Evolutionary conservation across 2,797 vertebrate species (phyloP), one percentile per base, ranked within the genome.

Genomic region (Rhynchonycteris naso): DNA sequence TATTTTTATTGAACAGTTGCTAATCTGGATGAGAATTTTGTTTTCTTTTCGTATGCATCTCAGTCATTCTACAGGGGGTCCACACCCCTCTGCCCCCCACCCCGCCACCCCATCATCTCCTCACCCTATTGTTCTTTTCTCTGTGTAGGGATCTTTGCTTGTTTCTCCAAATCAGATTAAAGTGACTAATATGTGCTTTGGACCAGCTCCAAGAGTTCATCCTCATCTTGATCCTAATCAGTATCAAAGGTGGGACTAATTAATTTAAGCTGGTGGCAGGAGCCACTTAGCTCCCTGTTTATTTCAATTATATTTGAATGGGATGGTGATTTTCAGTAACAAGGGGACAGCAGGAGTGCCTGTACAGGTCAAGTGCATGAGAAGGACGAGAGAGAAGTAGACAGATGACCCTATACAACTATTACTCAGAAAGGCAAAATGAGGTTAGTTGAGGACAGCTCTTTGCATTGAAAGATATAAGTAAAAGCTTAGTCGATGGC

Each of bases 1-100:
- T 95, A 92, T 94, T 81, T 92, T 95, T 93, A 90, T 94, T 91
- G 88, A 93, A 33, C 88, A 92, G 33, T 92, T 96, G 61, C 88
- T 96, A 83, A 94, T 93, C 66, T 90, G 78, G 74, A 63, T 86
- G 74, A 69, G 30, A 79, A 65, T 83, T 92, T 83, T 88, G 35
- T 82, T 95, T 91, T 80, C 14, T 90, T 92, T 75, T 71, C 68
- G 50, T 87, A 26, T 90, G 35, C 21, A 21, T 63, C 94, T 97
- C 86, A 66, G 18, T 91, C 43, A 43, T 90, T 90, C 21, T 66
- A 22, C 24, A 82, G 66, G 94, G 78, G 75, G 47, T 78, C 19
- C 24, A 2, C 13, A 56, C 28, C 14, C 30, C 26, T 43, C 2
- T 47, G 21, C 16, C 50, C 50, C 18, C 43, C 3, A 4, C 43